Conservation (phyloP, 2,888 invertebrate genomes). For the Geophilus truncorum region DNA sequence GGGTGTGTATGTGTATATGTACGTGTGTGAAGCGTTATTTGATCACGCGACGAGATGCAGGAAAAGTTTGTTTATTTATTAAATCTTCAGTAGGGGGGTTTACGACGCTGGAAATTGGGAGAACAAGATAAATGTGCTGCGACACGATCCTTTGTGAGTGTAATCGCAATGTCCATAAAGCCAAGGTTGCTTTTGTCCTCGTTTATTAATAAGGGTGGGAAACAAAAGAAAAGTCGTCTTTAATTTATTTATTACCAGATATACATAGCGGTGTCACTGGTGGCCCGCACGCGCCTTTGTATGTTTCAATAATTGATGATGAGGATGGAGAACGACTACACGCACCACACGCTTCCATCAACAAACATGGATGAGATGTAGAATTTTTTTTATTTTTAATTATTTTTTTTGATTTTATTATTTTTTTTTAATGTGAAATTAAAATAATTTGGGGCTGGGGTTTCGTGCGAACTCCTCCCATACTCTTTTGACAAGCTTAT, state of each 20-base stretch:
- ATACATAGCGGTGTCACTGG: background rate
- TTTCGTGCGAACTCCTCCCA: background rate
- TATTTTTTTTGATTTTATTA: background rate
- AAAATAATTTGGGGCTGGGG: background rate
- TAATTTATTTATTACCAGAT: background rate
- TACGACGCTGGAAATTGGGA: background rate
- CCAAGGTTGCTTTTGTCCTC: background rate
- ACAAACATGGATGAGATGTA: background rate
- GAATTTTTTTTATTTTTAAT: background rate
- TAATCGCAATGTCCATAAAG: background rate
- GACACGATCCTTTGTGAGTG: background rate
- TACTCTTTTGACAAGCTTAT: background rate
- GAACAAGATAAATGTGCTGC: background rate
- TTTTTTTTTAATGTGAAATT: background rate
- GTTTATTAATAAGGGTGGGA: background rate
- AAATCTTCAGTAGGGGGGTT: background rate
- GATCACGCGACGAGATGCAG: background rate
- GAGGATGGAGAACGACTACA: background rate
- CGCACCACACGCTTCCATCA: background rate
- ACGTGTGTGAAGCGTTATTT: background rate
- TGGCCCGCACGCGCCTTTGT: background rate
- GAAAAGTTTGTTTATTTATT: background rate
- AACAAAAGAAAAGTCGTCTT: background rate
- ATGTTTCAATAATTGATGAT: background rate
- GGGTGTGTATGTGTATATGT: no score